A percentile compares a stretch with the other conserved stretches of the same genome.
These are phyloP conservation scores for Pygocentrus nattereri DNA, from an alignment of 2,797 vertebrate genomes.

Conservation along the genomic window DNA sequence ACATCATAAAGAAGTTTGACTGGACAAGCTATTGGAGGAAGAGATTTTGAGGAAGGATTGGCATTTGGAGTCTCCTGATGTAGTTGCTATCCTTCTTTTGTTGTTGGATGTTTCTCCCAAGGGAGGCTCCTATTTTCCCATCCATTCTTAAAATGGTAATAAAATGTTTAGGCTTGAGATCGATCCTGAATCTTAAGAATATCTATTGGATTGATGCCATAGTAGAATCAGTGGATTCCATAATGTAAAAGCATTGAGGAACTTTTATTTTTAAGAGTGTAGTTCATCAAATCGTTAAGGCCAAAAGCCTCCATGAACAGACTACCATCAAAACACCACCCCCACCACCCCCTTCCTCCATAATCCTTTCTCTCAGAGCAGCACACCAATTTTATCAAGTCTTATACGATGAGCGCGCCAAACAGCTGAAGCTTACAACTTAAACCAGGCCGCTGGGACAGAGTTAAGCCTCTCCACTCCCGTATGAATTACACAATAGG, in stretches of 20 bases:
- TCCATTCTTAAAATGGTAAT: conserved; percentile 47
- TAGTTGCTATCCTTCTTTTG: conserved; percentile 18
- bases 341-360: conserved; percentile 34
- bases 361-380: conserved; percentile 54
- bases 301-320: conserved; percentile 28
- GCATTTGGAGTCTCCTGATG: conserved; percentile 38
- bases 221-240: no score
- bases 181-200: conserved; percentile 13
- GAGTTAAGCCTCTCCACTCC: conserved; percentile 53
- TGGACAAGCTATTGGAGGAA: conserved; percentile 35
- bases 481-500: conserved; percentile 61
- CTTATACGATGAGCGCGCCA: conserved; percentile 52
- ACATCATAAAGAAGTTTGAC: conserved; percentile 62
- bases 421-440: conserved; percentile 66
- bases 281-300: conserved; percentile 47
- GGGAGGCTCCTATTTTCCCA: conserved; percentile 32
- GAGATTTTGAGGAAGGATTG: conserved; percentile 39
- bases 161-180: conserved; percentile 25
- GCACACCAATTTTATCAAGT: conserved; percentile 58
- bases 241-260: background rate
- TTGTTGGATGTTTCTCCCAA: conserved; percentile 36
- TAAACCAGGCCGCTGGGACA: conserved; percentile 57
- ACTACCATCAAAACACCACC: conserved; percentile 46
- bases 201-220: no score
- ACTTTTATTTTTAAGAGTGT: background rate